phyloP scores from a whole-genome alignment of 1,140 invertebrate species.

The Lepidostoma basale region DNA sequence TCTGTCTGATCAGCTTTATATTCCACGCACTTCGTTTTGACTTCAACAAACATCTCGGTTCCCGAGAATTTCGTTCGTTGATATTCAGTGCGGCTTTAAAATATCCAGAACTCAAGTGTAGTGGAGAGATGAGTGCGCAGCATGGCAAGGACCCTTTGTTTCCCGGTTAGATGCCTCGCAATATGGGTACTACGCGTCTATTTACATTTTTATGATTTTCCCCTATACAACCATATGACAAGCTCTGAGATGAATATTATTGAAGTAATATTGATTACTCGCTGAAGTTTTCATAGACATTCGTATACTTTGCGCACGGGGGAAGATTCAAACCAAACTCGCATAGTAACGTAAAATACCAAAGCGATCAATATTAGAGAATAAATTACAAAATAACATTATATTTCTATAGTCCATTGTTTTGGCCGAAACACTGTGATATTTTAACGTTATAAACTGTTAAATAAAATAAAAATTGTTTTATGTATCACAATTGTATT shows the following conservation, averaged over 20 bases:
- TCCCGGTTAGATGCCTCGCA: constrained; percentile 32
- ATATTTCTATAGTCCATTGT: too few species aligned
- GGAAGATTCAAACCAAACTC: too few species aligned
- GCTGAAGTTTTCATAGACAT: constrained; percentile 7
- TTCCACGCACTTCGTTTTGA: not conserved
- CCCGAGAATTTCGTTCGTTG: constrained; percentile 22
- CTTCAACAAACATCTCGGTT: not conserved
- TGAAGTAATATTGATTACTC: constrained; percentile 32
- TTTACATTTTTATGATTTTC: constrained; percentile 33
- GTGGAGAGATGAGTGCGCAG: constrained; percentile 9
- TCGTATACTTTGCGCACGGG: constrained; percentile 20
- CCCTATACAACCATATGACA: constrained; percentile 6
- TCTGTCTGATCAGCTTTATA: not conserved
- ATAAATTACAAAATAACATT: too few species aligned
- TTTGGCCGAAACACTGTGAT: too few species aligned
- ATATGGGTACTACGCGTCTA: constrained; percentile 3
- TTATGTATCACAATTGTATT: too few species aligned
- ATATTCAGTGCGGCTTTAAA: constrained; percentile 43
- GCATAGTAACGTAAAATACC: too few species aligned
- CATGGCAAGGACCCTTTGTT: constrained; percentile 30
- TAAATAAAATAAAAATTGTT: too few species aligned
- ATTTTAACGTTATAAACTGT: too few species aligned
- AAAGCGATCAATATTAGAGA: too few species aligned
- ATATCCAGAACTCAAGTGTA: constrained; percentile 40
- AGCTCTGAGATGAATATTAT: not conserved